Conservation (phyloP, 1,140 invertebrate species). For the Trissolcus basalis region DNA sequence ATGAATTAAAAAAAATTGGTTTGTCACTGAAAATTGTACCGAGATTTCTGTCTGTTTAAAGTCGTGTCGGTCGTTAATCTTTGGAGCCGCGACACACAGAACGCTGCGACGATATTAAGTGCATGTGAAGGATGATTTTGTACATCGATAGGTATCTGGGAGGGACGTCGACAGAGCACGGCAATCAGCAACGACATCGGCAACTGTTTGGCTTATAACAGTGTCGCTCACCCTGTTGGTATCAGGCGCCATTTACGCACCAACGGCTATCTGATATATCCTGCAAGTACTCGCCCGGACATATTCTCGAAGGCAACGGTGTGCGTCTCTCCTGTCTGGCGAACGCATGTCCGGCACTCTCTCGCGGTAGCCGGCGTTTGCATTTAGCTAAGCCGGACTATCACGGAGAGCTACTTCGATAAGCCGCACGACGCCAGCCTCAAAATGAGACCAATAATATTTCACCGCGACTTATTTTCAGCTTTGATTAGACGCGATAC, state of each 20-base stretch:
- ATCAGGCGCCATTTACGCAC: conserved; percentile 60
- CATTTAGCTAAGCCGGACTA: conserved; percentile 33
- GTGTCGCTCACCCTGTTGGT: conserved; percentile 56
- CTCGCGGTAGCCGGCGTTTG: conserved; percentile 11
- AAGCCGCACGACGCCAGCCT: conserved; percentile 26
- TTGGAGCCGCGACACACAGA: too few species aligned
- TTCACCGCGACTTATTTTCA: conserved; percentile 39
- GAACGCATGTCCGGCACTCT: conserved; percentile 43
- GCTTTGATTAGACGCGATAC: conserved; percentile 30
- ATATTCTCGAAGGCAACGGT: conserved; percentile 8
- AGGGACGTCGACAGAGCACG: conserved; percentile 15
- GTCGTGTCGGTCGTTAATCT: too few species aligned
- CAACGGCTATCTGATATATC: conserved; percentile 51
- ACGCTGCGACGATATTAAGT: neutral
- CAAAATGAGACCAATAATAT: conserved; percentile 45
- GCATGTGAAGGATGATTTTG: conserved; percentile 27
- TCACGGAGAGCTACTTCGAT: conserved; percentile 47
- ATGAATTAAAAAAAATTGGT: too few species aligned
- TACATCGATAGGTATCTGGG: conserved; percentile 30
- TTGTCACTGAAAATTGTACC: too few species aligned
- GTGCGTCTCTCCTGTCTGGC: conserved; percentile 38
- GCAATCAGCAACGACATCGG: conserved; percentile 52
- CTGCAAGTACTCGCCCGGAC: conserved; percentile 28
- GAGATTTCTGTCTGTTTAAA: too few species aligned
- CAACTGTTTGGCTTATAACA: conserved; percentile 45